Conservation (phyloP, 2,888 invertebrate genomes). For the Protula sp. region DNA sequence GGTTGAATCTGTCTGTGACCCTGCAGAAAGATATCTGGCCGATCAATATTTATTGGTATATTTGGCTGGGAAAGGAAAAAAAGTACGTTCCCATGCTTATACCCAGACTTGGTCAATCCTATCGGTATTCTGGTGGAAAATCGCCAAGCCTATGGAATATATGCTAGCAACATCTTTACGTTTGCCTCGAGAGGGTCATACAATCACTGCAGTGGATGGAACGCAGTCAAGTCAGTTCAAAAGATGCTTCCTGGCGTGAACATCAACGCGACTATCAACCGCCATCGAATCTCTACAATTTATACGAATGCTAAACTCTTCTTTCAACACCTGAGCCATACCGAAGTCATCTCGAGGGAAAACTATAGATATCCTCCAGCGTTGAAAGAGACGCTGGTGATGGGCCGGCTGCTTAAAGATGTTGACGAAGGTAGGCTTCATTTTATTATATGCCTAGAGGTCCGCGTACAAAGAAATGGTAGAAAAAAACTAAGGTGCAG, state of each 20-base stretch:
- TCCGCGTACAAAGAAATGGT: no score
- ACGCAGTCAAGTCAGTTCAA: not conserved
- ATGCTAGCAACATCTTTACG: constrained; percentile 11
- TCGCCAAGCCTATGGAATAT: constrained; percentile 10
- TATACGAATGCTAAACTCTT: constrained; percentile 15
- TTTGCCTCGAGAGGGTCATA: constrained; percentile 17
- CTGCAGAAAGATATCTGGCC: constrained; percentile 9
- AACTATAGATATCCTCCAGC: constrained; percentile 25
- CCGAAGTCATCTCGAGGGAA: constrained; percentile 17
- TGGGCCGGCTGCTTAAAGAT: constrained; percentile 22
- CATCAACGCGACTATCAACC: constrained; percentile 9
- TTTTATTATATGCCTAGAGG: no score
- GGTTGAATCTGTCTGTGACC: constrained; percentile 9
- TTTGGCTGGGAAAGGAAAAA: constrained; percentile 16
- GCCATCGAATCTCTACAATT: constrained; percentile 21
- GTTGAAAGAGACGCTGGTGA: constrained; percentile 13
- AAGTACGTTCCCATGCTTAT: constrained; percentile 18
- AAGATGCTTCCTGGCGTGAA: not conserved
- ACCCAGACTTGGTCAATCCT: constrained; percentile 12
- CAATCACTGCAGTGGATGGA: not conserved
- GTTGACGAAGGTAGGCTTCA: no score
- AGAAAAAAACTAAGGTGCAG: no score
- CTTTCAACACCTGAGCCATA: constrained; percentile 21
- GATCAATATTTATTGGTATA: constrained; percentile 15
- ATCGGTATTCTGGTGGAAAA: constrained; percentile 6